Percentiles rank a stretch among this genome's conserved stretches.
phyloP scores from a whole-genome alignment of 2,113 vertebrate genomes.

The Arothron firmamentum region DNA sequence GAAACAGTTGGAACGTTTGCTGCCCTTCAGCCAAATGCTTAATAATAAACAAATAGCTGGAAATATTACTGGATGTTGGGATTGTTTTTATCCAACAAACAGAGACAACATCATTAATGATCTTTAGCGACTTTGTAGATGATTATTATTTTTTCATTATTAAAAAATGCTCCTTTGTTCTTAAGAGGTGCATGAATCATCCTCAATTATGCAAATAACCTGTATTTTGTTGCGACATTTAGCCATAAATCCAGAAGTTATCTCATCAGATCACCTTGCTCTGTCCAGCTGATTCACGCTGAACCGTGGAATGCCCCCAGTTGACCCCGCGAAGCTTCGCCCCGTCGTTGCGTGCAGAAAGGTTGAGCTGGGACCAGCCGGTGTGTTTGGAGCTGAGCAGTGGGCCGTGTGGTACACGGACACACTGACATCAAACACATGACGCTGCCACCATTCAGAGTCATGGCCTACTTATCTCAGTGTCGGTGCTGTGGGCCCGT shows the following conservation, averaged over 20 bases:
- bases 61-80: slow-evolving; percentile 5
- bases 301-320: slow-evolving; percentile 22
- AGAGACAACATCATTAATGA: not conserved
- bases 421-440: slow-evolving; percentile 67
- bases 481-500: slow-evolving; percentile 3
- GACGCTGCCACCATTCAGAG: slow-evolving; percentile 68
- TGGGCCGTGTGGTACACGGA: slow-evolving; percentile 50
- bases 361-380: slow-evolving; percentile 39
- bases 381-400: slow-evolving; percentile 62
- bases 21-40: slow-evolving; percentile 45
- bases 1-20: slow-evolving; percentile 8
- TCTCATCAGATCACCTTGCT: not conserved
- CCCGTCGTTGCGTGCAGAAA: slow-evolving; percentile 49
- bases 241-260: no score
- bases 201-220: slow-evolving; percentile 1
- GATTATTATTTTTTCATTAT: no score
- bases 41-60: slow-evolving; percentile 45
- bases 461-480: slow-evolving; percentile 62
- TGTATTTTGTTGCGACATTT: not conserved
- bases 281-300: not conserved
- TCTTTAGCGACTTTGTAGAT: no score
- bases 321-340: slow-evolving; percentile 30
- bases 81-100: slow-evolving; percentile 11
- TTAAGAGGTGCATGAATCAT: slow-evolving; percentile 6
- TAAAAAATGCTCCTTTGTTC: not conserved